phyloP scores from a whole-genome alignment of 2,797 vertebrate genomes.

The Brotula barbata region DNA sequence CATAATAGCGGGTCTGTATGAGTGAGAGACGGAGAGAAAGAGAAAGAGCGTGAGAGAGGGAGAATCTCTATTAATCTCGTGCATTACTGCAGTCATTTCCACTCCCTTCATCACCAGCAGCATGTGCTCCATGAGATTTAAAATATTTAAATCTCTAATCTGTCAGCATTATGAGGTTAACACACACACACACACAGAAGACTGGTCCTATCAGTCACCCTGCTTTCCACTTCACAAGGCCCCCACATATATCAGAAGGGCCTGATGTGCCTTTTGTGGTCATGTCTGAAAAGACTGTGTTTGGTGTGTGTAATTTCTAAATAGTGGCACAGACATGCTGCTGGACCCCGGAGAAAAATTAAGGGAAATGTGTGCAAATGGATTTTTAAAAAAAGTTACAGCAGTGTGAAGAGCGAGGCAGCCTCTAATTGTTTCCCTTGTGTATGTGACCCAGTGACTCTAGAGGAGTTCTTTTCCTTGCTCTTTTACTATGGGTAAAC shows the following conservation, averaged over 20 bases:
- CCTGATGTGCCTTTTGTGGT: conserved; percentile 68
- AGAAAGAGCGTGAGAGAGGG: conserved; percentile 34
- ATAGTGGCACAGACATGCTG: conserved; percentile 60
- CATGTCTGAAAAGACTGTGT: conserved; percentile 60
- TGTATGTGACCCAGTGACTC: conserved; percentile 74
- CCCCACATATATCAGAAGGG: conserved; percentile 59
- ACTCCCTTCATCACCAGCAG: conserved; percentile 72
- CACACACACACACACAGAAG: conserved; percentile 62
- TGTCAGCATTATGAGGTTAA: conserved; percentile 78
- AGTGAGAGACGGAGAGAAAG: too few species aligned
- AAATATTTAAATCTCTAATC: conserved; percentile 84
- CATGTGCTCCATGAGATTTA: conserved; percentile 75
- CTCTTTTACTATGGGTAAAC: conserved; percentile 67
- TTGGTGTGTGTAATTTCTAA: conserved; percentile 70
- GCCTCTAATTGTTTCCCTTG: conserved; percentile 78
- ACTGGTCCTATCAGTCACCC: conserved; percentile 71
- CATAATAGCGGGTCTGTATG: too few species aligned
- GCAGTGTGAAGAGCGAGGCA: conserved; percentile 55
- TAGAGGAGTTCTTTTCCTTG: conserved; percentile 62
- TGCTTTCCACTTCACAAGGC: conserved; percentile 62
- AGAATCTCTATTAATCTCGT: conserved; percentile 74
- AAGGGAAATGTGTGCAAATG: conserved; percentile 45
- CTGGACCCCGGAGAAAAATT: conserved; percentile 71
- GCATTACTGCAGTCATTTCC: conserved; percentile 77
- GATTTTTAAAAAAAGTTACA: conserved; percentile 22